Base-by-base conservation (phyloP, 2,797 vertebrate species). In the Coreius guichenoti region DNA sequence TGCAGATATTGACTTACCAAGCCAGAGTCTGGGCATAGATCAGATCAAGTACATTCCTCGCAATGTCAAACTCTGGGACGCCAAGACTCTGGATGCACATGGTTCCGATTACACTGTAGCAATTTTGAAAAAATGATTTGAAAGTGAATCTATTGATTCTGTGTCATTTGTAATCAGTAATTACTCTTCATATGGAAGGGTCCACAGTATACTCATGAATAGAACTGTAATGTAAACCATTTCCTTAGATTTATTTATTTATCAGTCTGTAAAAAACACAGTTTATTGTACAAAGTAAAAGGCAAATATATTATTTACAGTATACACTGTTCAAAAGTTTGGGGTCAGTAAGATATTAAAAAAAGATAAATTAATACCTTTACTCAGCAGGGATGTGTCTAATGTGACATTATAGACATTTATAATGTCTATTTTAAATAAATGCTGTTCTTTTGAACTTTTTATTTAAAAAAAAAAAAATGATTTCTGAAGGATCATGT, bases 11-110 rank as follows among this genome's bases (percentile, higher is more conserved):
- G 82, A 80, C 87, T 89, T 92, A 99, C 98, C 98, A 99, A 82
- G 96, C 94, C 81, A 99, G 93, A n/a, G 97, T 98, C 92, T 99
- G 98, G 17, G 96, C 94, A 1, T 99, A 98, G 90, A 99, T 98
- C 86, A 99, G 94, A 84, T 98, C 96, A 1, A 99, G 95, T 65
- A 99, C 97, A 58, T 99, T 99, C 89, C 96, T 95, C 75, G 96
- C 98, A 0, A 99, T 95, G 23, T 99, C 97, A 88, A 99, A 99
- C 91, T 99, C 97, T 56, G 97, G 98, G 83, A 93, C 87, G 2
- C 97, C 96, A 23, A 95, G 89, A 31, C 86, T 94, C 58, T 89
- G 90, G 0, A 92, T 86, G 43, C 95, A 89, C 72, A 63, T 94
- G 0, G 91, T 97, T 77, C 97, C 97, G 77, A 99, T 93, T 90